These are phyloP conservation scores for Oeneis ivallda DNA, from an alignment of 2,888 invertebrate species.

Conservation along the genomic window DNA sequence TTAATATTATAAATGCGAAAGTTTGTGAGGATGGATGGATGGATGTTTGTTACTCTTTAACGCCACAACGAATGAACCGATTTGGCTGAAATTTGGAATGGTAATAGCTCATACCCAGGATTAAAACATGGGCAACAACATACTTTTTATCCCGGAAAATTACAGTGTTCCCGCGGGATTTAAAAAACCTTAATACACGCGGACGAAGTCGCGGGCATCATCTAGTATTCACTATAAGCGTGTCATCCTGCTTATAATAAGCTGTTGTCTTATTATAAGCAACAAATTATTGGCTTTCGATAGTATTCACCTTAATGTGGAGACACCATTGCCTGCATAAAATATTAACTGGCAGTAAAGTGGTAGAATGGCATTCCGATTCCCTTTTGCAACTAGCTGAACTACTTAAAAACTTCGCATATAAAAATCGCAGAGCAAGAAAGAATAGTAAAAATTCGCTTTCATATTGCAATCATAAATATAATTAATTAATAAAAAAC, in stretches of 20 bases:
- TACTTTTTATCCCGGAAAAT: no score
- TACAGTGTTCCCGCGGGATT: no score
- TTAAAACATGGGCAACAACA: no score
- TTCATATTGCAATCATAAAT: conserved; percentile 25
- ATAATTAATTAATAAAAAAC: conserved; percentile 7
- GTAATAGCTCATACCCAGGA: no score
- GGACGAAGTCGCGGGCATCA: no score
- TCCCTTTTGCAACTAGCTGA: conserved; percentile 36
- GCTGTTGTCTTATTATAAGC: no score
- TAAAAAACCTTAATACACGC: no score
- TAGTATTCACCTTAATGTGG: conserved; percentile 22
- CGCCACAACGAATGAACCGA: no score
- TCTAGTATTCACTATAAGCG: neutral
- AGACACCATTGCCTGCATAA: conserved; percentile 29
- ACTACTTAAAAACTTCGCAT: conserved; percentile 44
- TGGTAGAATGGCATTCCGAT: conserved; percentile 31
- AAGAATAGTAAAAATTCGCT: conserved; percentile 25
- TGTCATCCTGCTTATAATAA: no score
- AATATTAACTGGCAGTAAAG: conserved; percentile 27
- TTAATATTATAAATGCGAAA: neutral
- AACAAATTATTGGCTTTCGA: neutral
- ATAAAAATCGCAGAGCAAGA: conserved; percentile 58
- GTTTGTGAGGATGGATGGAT: no score
- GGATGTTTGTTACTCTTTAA: no score
- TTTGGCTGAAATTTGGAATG: no score